Percentiles rank a stretch among this genome's conserved stretches.
These are phyloP conservation scores for Psilanteris sp. DNA, from an alignment of 1,140 invertebrate species.

Conservation along the genomic window DNA sequence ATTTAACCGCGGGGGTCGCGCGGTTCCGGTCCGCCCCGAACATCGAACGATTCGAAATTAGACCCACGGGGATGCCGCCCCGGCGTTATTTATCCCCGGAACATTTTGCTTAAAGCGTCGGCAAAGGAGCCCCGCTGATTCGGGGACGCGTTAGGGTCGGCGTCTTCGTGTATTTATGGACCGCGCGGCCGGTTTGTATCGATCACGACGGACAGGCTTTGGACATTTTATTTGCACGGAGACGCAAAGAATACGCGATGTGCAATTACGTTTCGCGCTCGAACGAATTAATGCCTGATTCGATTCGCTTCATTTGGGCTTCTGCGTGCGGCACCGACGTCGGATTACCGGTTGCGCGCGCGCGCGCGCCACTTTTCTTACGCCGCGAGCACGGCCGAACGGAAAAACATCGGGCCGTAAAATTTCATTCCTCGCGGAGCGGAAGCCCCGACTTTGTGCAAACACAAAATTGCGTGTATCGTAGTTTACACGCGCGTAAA, in stretches of 20 bases:
- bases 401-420: conserved; percentile 16
- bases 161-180: conserved; percentile 34
- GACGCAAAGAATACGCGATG: conserved; percentile 29
- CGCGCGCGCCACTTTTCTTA: not conserved
- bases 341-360: conserved; percentile 1
- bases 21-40: no score
- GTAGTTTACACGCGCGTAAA: conserved; percentile 24
- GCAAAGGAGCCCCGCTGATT: conserved; percentile 24
- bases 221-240: conserved; percentile 26
- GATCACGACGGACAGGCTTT: conserved; percentile 27
- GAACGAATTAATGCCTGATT: conserved; percentile 35
- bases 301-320: conserved; percentile 34
- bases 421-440: conserved; percentile 24
- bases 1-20: no score
- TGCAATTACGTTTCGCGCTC: conserved; percentile 41
- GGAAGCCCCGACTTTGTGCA: conserved; percentile 11
- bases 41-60: no score
- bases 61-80: conserved; percentile 17
- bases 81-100: not conserved
- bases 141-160: conserved; percentile 4
- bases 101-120: not conserved
- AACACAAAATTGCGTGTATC: conserved; percentile 15
- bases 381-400: not conserved
- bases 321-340: not conserved
- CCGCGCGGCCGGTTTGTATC: conserved; percentile 15